Evolutionary conservation across 2,113 vertebrate species (phyloP), one percentile per base, ranked within the genome.

Genomic region (Columbina picui): DNA sequence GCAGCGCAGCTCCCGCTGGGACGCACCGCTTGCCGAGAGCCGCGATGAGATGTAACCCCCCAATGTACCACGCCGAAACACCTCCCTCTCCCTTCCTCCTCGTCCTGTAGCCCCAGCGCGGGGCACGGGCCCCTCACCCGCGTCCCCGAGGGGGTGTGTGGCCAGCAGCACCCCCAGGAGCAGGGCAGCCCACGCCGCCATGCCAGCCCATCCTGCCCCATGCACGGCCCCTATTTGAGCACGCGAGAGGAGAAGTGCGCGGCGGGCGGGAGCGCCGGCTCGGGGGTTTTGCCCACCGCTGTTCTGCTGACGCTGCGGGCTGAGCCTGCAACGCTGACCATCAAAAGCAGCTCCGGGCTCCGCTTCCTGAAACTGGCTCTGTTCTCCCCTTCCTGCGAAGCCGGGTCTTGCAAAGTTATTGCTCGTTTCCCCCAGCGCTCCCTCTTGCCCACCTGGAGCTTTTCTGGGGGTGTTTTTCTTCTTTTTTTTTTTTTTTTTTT

Each of bases 171-270:
- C 1, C 12, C 65, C 92, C 82, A 97, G 85, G 53, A 96, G 85
- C 82, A 96, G 63, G 53, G 36, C 32, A 0, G 4, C 70, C 67
- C 55, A 0, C 2, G 1, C 25, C 76, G 95, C 94, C 96, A 97
- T 97, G 67, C 82, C 10, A 4, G 63, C 50, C 87, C n/a, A 59
- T 57, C 53, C 1, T 0, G 47, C 30, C 12, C 74, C 6, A 0
- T 84, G 67, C 94, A 87, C 49, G 75, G 10, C 85, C 76, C 20
- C 75, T 97, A 96, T 97, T 95, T 97, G 90, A 94, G 88, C 53
- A 4, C 67, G 25, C 29, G 91, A 91, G 86, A 69, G 90, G 75
- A 94, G 96, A 97, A 97, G 96, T 96, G 36, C 41, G 84, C 0
- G 0, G 73, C 7, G 20, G 69, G 76, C 2, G 70, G 83, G 83